Evolutionary conservation across 2,888 invertebrate genomes (phyloP).

Genomic region (Iphiclides podalirius): DNA sequence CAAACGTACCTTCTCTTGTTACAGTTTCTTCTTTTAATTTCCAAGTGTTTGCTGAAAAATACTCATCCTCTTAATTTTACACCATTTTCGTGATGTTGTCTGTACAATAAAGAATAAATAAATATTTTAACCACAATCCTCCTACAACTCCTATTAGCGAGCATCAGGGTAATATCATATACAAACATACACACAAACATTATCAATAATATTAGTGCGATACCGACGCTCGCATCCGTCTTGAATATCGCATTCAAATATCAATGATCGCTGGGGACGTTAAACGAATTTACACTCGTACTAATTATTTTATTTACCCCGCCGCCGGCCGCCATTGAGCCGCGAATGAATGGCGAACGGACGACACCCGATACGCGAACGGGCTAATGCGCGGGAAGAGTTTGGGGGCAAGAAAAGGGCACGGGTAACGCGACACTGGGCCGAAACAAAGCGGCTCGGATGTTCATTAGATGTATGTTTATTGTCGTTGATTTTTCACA

Average conservation of each 20-base stretch:
- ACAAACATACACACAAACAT: not conserved
- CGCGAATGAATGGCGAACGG: slow-evolving; percentile 38
- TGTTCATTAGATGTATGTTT: slow-evolving; percentile 48
- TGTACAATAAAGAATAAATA: no score
- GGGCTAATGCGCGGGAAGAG: slow-evolving; percentile 54
- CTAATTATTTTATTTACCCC: slow-evolving; percentile 66
- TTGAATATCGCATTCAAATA: slow-evolving; percentile 43
- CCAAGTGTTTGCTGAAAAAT: no score
- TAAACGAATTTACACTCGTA: slow-evolving; percentile 66
- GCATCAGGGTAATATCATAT: no score
- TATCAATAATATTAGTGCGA: not conserved
- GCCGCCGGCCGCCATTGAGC: slow-evolving; percentile 36
- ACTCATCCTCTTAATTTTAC: no score
- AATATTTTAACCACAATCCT: no score
- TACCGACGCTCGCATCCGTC: not conserved
- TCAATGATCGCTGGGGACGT: slow-evolving; percentile 52
- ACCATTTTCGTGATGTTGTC: no score
- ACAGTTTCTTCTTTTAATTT: not conserved
- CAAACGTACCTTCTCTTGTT: not conserved
- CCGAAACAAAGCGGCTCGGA: slow-evolving; percentile 37
- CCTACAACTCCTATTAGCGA: no score
- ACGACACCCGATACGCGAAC: slow-evolving; percentile 43
- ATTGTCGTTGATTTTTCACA: slow-evolving; percentile 16
- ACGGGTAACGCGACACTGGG: slow-evolving; percentile 43
- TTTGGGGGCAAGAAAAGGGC: slow-evolving; percentile 34